A percentile compares a stretch with the other conserved stretches of the same genome.
Evolutionary conservation across 2,797 vertebrate species (phyloP).

Genomic region (Enteromius treurensis): DNA sequence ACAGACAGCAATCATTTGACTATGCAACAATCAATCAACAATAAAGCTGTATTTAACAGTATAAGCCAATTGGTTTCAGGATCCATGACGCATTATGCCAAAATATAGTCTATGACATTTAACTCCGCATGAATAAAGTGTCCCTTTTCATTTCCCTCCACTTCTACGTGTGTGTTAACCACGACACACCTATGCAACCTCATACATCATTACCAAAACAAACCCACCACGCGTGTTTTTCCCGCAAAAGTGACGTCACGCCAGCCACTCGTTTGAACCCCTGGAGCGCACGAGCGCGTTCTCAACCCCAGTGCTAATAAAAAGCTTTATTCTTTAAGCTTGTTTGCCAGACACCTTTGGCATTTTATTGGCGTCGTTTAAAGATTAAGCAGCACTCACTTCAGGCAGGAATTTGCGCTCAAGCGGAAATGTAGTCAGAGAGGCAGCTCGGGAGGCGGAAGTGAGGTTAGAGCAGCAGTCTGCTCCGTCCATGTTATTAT

Average conservation of each 20-base stretch:
- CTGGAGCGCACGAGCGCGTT: slow-evolving; percentile 53
- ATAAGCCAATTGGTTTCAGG: background rate
- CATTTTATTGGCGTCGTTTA: background rate
- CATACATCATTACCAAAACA: slow-evolving; percentile 76
- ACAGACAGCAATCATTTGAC: background rate
- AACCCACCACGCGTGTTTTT: slow-evolving; percentile 81
- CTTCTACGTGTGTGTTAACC: background rate
- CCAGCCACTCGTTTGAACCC: slow-evolving; percentile 58
- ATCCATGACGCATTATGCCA: background rate
- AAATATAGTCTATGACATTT: background rate
- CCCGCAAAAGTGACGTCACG: slow-evolving; percentile 81
- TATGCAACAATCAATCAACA: background rate
- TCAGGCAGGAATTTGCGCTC: slow-evolving; percentile 23
- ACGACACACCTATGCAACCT: background rate
- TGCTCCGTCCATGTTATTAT: slow-evolving; percentile 86
- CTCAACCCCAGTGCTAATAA: background rate
- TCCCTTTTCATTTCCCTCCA: background rate
- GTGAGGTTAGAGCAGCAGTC: slow-evolving; percentile 81
- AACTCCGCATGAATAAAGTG: background rate
- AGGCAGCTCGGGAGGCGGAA: slow-evolving; percentile 77
- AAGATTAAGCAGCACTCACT: slow-evolving; percentile 17
- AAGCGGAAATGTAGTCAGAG: slow-evolving; percentile 70
- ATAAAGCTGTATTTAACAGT: background rate
- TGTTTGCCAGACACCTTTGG: background rate
- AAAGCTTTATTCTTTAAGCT: background rate